phyloP scores from a whole-genome alignment of 1,140 invertebrate species.

The Diuraphis noxia region DNA sequence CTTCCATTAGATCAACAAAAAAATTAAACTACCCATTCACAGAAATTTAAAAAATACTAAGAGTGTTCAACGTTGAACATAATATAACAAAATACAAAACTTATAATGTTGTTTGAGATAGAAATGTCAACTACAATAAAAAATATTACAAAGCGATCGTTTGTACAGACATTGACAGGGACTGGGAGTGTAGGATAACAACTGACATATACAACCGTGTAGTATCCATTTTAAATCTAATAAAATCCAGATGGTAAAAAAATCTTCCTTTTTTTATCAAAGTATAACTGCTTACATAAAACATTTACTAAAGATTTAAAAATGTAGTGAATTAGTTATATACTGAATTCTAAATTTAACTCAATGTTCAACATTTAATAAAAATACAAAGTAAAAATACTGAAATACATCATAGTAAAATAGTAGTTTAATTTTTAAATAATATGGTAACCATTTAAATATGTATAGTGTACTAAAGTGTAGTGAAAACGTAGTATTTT shows the following conservation, averaged over 20 bases:
- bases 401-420: not conserved
- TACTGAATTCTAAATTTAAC: not conserved
- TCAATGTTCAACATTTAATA: not conserved
- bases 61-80: not conserved
- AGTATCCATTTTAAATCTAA: slow-evolving; percentile 39
- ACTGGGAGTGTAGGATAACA: slow-evolving; percentile 33
- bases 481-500: not conserved
- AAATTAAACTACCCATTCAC: not conserved
- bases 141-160: not conserved
- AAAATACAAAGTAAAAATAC: not conserved
- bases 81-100: slow-evolving; percentile 57
- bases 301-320: not conserved
- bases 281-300: not conserved
- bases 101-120: slow-evolving; percentile 34
- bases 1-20: not conserved
- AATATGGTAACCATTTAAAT: not conserved
- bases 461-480: not conserved
- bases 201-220: slow-evolving; percentile 5
- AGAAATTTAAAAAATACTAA: not conserved
- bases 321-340: not conserved
- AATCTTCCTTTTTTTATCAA: slow-evolving; percentile 8
- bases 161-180: slow-evolving; percentile 6
- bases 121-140: slow-evolving; percentile 29
- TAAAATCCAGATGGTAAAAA: slow-evolving; percentile 40
- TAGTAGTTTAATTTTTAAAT: not conserved